Conservation (phyloP, 2,113 vertebrate genomes). For the Todiramphus chloris region DNA sequence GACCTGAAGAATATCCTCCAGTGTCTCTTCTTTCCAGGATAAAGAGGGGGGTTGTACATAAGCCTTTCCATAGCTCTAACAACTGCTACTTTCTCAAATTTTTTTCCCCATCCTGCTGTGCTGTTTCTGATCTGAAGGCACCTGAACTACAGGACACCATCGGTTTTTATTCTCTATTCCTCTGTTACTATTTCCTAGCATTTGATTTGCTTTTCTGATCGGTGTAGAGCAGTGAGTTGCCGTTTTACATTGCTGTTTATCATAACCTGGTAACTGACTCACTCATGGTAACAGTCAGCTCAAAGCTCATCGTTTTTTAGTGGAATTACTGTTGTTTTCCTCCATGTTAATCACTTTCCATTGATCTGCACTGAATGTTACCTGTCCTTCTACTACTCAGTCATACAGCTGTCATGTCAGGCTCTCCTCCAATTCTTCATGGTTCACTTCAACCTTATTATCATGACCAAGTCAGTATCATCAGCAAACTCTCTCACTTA, state of each 20-base stretch:
- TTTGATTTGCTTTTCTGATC: not conserved
- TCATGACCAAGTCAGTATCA: not conserved
- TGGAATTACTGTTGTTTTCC: not conserved
- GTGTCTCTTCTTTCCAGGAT: not conserved
- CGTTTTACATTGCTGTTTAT: not conserved
- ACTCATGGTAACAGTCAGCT: not conserved
- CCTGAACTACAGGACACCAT: not conserved
- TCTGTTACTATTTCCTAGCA: not conserved
- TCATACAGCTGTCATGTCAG: not conserved
- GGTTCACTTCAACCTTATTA: not conserved
- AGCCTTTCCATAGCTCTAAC: not conserved
- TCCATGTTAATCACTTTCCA: not conserved
- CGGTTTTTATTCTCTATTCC: not conserved
- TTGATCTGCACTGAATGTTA: not conserved
- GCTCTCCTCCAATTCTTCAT: not conserved
- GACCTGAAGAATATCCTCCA: not conserved
- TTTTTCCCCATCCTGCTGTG: not conserved
- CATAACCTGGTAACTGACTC: not conserved
- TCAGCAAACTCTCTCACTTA: not conserved
- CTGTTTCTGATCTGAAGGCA: not conserved
- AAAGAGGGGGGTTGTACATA: not conserved
- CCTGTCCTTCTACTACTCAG: not conserved
- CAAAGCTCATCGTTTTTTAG: not conserved
- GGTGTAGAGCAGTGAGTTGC: not conserved
- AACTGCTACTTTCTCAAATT: not conserved